These are phyloP conservation scores for Falco berigora DNA, from an alignment of 2,797 vertebrate genomes.

Conservation along the genomic window DNA sequence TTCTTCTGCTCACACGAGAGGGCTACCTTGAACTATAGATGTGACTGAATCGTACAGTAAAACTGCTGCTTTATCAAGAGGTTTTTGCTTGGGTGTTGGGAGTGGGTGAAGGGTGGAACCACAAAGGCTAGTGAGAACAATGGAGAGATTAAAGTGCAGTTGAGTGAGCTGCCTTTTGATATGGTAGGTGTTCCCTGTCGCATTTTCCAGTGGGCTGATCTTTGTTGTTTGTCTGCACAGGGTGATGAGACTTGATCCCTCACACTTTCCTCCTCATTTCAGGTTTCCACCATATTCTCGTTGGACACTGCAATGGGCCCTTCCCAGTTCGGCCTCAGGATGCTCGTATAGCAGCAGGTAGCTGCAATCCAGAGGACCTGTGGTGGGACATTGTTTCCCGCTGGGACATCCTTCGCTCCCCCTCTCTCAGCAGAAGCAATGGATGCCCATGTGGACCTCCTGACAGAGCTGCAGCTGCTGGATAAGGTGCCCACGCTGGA, in stretches of 20 bases:
- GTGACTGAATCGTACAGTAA: neutral
- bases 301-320: neutral
- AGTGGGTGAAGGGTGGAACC: neutral
- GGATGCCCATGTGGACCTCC: slow-evolving; percentile 92
- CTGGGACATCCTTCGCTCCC: neutral
- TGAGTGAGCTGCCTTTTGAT: neutral
- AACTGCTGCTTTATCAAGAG: neutral
- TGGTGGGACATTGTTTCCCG: neutral
- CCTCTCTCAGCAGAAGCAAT: slow-evolving; percentile 57
- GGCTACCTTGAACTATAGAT: neutral
- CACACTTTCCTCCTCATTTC: neutral
- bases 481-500: slow-evolving; percentile 95
- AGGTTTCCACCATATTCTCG: slow-evolving; percentile 48
- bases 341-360: slow-evolving; percentile 50
- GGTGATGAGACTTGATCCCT: neutral
- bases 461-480: slow-evolving; percentile 94
- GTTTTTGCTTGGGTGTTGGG: neutral
- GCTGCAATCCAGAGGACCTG: neutral
- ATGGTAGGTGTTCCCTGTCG: neutral
- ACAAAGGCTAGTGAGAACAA: neutral
- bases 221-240: neutral
- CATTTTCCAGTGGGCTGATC: neutral
- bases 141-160: neutral
- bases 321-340: neutral
- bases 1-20: neutral